Percentiles rank a stretch among this genome's conserved stretches.
Conservation (phyloP, 1,140 invertebrate genomes). For the Harpegnathos saltator region DNA sequence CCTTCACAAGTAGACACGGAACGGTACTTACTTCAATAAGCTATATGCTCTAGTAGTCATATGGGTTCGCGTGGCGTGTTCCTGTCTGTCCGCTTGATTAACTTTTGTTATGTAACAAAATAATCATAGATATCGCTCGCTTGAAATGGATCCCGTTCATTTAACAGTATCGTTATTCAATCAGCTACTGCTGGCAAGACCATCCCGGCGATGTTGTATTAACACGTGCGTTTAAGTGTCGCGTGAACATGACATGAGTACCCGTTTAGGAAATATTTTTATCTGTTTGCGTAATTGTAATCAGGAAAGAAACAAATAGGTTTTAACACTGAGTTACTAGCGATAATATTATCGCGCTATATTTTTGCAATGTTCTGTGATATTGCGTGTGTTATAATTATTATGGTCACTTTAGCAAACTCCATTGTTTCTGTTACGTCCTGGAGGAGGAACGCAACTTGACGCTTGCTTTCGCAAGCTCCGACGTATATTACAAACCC, state of each 20-base stretch:
- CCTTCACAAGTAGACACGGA: not conserved
- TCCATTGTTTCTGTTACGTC: too few relatives aligned
- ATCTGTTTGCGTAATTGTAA: not conserved
- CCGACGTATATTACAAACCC: too few relatives aligned
- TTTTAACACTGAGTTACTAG: not conserved
- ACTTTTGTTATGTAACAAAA: slow-evolving; percentile 78
- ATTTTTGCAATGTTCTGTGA: not conserved
- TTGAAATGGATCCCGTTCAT: not conserved
- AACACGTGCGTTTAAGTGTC: not conserved
- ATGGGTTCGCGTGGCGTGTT: slow-evolving; percentile 65
- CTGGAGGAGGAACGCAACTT: not conserved
- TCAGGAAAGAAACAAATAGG: not conserved
- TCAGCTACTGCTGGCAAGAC: not conserved
- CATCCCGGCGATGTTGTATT: not conserved
- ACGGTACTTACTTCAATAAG: slow-evolving; percentile 27
- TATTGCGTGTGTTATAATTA: slow-evolving; percentile 15
- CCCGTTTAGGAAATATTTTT: not conserved
- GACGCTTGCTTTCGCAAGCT: too few relatives aligned
- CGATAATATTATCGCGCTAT: not conserved
- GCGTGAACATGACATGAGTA: not conserved
- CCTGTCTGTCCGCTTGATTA: slow-evolving; percentile 70
- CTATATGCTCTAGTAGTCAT: slow-evolving; percentile 75
- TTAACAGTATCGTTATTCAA: not conserved
- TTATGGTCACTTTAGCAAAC: slow-evolving; percentile 15
- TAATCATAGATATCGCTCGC: slow-evolving; percentile 42